Conservation (phyloP, 2,888 invertebrate species). For the Zygogramma bicolorata region DNA sequence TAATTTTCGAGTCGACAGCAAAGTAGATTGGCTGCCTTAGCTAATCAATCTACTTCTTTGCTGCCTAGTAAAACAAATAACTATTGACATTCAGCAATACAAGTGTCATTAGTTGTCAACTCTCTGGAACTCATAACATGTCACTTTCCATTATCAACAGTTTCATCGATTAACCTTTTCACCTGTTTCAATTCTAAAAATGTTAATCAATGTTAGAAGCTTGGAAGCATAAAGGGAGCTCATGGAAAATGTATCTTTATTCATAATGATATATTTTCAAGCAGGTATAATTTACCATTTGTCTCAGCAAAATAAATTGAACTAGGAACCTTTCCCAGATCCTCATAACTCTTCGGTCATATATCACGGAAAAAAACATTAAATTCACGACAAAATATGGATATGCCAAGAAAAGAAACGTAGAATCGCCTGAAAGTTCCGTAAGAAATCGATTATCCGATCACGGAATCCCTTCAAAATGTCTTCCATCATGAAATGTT, state of each 20-base stretch:
- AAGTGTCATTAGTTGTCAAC: too few species aligned
- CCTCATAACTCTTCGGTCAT: not conserved
- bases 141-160: too few species aligned
- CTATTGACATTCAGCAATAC: too few species aligned
- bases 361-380: conserved; percentile 6
- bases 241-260: not conserved
- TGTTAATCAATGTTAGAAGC: too few species aligned
- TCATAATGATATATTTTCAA: not conserved
- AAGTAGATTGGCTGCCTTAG: too few species aligned
- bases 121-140: too few species aligned
- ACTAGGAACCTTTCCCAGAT: not conserved
- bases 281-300: not conserved
- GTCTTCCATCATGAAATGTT: conserved; percentile 50
- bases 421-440: conserved; percentile 5
- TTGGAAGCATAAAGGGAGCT: not conserved
- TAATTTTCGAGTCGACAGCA: too few species aligned
- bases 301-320: not conserved
- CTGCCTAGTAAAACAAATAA: too few species aligned
- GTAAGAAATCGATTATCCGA: conserved; percentile 44
- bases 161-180: too few species aligned
- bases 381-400: conserved; percentile 2
- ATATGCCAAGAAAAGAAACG: conserved; percentile 17
- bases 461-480: conserved; percentile 52
- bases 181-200: too few species aligned
- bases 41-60: too few species aligned